These are phyloP conservation scores for Melinopterus prodromus DNA, from an alignment of 2,888 invertebrate species.

Conservation along the genomic window DNA sequence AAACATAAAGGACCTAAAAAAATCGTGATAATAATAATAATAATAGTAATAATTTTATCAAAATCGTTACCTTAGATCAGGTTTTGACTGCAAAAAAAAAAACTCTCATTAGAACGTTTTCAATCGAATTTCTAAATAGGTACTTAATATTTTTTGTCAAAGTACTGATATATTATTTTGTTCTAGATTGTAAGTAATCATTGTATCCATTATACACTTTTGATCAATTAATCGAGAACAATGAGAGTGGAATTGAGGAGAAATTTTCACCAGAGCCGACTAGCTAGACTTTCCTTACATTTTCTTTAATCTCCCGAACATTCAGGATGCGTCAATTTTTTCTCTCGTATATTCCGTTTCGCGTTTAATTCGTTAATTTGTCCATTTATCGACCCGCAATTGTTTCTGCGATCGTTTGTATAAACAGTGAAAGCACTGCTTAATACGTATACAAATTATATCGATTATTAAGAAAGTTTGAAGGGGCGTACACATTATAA, in stretches of 20 bases:
- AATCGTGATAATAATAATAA: too few species aligned
- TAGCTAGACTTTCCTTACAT: background rate
- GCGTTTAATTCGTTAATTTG: background rate
- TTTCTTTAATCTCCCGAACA: background rate
- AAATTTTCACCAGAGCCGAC: background rate
- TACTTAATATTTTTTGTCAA: too few species aligned
- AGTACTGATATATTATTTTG: too few species aligned
- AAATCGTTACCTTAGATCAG: too few species aligned
- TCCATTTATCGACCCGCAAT: background rate
- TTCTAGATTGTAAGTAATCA: too few species aligned
- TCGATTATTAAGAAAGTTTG: background rate
- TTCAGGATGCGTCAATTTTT: background rate
- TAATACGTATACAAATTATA: background rate
- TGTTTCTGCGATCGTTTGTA: background rate
- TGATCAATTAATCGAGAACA: background rate
- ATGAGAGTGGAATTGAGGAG: background rate
- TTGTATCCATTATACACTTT: background rate
- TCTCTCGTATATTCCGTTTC: background rate
- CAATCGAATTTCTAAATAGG: too few species aligned
- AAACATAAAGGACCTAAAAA: too few species aligned
- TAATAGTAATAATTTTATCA: too few species aligned
- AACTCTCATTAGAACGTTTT: too few species aligned
- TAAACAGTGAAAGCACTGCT: background rate
- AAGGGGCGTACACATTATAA: background rate
- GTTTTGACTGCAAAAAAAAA: too few species aligned